Evolutionary conservation across 2,797 vertebrate genomes (phyloP).

Genomic region (Lagocephalus sceleratus): DNA sequence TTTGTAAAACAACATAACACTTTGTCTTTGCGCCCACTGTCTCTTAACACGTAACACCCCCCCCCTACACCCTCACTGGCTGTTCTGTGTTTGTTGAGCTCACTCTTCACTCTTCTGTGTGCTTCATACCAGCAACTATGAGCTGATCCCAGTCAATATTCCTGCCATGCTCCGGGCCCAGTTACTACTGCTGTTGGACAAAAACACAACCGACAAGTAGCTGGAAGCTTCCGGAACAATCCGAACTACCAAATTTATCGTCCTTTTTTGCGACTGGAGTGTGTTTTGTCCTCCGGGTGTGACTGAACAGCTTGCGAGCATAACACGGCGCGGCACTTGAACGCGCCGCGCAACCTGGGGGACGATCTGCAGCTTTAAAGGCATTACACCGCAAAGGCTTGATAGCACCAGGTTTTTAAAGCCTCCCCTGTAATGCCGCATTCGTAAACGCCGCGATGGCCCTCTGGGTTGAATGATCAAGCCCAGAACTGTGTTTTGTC

Average conservation of each 20-base stretch:
- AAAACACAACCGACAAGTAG: constrained; percentile 35
- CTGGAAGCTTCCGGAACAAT: not conserved
- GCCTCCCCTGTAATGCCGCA: no score
- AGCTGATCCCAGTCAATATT: constrained; percentile 46
- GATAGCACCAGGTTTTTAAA: no score
- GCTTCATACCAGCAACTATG: constrained; percentile 57
- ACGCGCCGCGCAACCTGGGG: not conserved
- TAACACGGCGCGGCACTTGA: constrained; percentile 1
- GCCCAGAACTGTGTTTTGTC: not conserved
- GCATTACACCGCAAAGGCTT: not conserved
- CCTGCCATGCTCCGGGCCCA: constrained; percentile 51
- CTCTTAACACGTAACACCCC: constrained; percentile 33
- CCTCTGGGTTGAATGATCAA: no score
- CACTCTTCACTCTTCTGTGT: constrained; percentile 45
- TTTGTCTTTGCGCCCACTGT: constrained; percentile 25
- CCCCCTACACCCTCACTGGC: constrained; percentile 44
- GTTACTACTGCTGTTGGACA: constrained; percentile 44
- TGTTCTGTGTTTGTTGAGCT: constrained; percentile 52
- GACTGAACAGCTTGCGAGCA: constrained; percentile 4
- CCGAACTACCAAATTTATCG: not conserved
- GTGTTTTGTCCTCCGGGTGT: constrained; percentile 2
- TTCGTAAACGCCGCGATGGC: no score
- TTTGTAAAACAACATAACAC: constrained; percentile 10
- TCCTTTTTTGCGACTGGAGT: not conserved
- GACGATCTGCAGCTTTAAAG: constrained; percentile 15